These are phyloP conservation scores for Carlito syrichta DNA, from an alignment of 2,113 vertebrate species.

Conservation along the genomic window DNA sequence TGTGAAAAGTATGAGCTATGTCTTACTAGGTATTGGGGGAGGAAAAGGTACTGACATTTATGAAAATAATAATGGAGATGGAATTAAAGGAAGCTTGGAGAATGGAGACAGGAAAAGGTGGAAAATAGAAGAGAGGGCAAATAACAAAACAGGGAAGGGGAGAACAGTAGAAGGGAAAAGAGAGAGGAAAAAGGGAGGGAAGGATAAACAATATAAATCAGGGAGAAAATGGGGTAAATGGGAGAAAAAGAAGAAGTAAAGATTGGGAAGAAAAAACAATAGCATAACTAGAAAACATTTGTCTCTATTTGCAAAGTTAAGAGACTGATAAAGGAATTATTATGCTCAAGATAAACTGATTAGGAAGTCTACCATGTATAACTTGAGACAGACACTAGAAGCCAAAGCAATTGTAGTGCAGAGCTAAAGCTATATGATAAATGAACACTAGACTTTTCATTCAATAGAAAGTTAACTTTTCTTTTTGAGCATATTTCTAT, in stretches of 20 bases:
- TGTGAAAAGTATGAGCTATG: neutral
- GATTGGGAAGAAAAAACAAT: neutral
- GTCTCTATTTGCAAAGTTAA: neutral
- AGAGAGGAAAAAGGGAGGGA: neutral
- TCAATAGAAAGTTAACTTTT: neutral
- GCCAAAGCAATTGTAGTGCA: neutral
- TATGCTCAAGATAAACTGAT: neutral
- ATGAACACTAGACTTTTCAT: neutral
- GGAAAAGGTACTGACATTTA: neutral
- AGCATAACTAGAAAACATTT: neutral
- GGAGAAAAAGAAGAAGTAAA: neutral
- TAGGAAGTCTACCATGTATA: neutral
- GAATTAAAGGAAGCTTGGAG: neutral
- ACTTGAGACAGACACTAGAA: neutral
- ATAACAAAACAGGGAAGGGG: neutral
- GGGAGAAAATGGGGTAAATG: neutral
- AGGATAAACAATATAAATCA: neutral
- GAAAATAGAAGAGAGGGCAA: neutral
- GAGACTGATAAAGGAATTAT: neutral
- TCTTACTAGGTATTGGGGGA: neutral
- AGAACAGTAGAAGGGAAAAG: neutral
- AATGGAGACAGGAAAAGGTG: neutral
- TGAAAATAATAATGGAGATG: neutral
- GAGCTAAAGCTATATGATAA: neutral
- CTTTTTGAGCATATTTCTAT: neutral